These are phyloP conservation scores for Myathropa florea DNA, from an alignment of 2,888 invertebrate genomes.

Conservation along the genomic window DNA sequence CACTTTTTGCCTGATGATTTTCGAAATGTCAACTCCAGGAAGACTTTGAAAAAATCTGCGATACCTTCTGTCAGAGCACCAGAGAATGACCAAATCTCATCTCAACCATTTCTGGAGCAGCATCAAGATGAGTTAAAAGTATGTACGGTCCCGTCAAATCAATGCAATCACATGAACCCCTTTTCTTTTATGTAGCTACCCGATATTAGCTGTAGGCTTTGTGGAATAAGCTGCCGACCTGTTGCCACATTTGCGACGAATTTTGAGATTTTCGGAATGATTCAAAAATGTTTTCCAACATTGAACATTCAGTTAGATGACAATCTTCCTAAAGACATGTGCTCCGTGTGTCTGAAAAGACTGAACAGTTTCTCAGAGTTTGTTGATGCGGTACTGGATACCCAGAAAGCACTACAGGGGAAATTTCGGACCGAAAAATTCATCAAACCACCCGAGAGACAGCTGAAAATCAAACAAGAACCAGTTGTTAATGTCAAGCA, in stretches of 20 bases:
- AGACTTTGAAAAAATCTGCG: conserved; percentile 78
- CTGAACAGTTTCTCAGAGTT: conserved; percentile 78
- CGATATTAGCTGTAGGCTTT: conserved; percentile 77
- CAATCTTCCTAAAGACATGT: conserved; percentile 78
- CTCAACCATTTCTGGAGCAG: not conserved
- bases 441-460: conserved; percentile 68
- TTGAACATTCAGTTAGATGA: conserved; percentile 79
- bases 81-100: conserved; percentile 22
- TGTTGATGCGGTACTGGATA: conserved; percentile 78
- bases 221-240: conserved; percentile 74
- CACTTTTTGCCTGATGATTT: conserved; percentile 79
- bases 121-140: conserved; percentile 44
- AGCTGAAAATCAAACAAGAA: conserved; percentile 80
- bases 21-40: conserved; percentile 76
- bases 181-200: conserved; percentile 13
- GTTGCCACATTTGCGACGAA: conserved; percentile 77
- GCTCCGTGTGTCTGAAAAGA: conserved; percentile 75
- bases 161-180: not conserved
- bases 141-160: not conserved
- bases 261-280: conserved; percentile 78
- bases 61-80: conserved; percentile 74
- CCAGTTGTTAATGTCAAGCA: conserved; percentile 79
- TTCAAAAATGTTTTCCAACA: conserved; percentile 80
- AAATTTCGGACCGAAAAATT: conserved; percentile 74
- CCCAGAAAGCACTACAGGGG: conserved; percentile 77